Evolutionary conservation across 2,797 vertebrate genomes (phyloP).

Genomic region (Arvicola amphibius): DNA sequence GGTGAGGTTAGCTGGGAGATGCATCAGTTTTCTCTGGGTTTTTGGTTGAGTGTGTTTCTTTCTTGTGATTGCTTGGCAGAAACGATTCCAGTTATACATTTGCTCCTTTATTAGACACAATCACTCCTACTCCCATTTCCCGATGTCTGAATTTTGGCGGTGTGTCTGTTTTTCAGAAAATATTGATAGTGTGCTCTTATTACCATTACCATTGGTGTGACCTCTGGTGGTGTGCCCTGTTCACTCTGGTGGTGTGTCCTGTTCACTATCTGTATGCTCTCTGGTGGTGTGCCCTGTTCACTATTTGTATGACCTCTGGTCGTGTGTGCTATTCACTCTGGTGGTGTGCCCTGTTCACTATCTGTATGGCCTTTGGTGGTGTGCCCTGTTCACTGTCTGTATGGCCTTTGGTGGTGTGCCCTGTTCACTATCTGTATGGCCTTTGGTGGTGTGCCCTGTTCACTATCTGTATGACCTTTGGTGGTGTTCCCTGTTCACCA

Average conservation of each 20-base stretch:
- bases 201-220: not conserved
- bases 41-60: not conserved
- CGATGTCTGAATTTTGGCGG: not conserved
- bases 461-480: not conserved
- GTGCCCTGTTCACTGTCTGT: not conserved
- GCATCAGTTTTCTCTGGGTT: not conserved
- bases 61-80: not conserved
- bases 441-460: no score
- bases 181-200: not conserved
- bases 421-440: not conserved
- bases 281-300: not conserved
- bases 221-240: not conserved
- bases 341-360: not conserved
- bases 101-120: not conserved
- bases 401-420: not conserved
- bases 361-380: not conserved
- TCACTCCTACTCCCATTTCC: not conserved
- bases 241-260: no score
- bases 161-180: conserved; percentile 6
- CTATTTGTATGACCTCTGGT: not conserved
- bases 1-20: not conserved
- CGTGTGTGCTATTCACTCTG: not conserved
- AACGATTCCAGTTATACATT: not conserved
- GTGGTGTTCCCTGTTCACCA: not conserved
- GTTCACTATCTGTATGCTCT: not conserved